These are phyloP conservation scores for Hyperoodon ampullatus DNA, from an alignment of 2,113 vertebrate species.

Conservation along the genomic window DNA sequence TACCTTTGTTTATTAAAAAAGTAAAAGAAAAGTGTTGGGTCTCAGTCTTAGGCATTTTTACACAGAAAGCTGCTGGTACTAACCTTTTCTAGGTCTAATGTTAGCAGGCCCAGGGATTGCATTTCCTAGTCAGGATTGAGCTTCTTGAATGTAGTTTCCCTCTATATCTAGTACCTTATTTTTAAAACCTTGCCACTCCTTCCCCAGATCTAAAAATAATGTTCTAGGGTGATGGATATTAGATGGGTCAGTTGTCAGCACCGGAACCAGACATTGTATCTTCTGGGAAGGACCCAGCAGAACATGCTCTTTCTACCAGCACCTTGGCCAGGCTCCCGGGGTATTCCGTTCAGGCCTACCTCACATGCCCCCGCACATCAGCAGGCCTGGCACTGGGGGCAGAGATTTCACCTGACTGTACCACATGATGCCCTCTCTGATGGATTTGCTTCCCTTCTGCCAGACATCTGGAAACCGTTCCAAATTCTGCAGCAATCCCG, in stretches of 20 bases:
- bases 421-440: not conserved
- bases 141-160: not conserved
- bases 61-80: not conserved
- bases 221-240: not conserved
- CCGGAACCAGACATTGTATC: conserved; percentile 35
- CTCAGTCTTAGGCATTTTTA: not conserved
- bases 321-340: not conserved
- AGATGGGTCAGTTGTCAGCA: not conserved
- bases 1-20: not conserved
- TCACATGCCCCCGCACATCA: conserved; percentile 1
- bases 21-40: not conserved
- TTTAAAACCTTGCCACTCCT: conserved; percentile 47
- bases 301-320: not conserved
- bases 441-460: conserved; percentile 5
- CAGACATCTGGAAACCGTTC: conserved; percentile 43
- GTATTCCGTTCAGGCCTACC: not conserved
- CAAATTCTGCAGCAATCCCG: not conserved
- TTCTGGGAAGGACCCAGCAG: conserved; percentile 37
- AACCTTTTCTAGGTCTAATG: not conserved
- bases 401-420: conserved; percentile 11
- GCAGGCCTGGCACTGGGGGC: not conserved
- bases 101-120: not conserved
- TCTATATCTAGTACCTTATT: conserved; percentile 36
- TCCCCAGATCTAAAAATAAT: conserved; percentile 67
- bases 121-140: not conserved